These are phyloP conservation scores for Lucifuga dentata DNA, from an alignment of 2,113 vertebrate genomes.

Conservation along the genomic window DNA sequence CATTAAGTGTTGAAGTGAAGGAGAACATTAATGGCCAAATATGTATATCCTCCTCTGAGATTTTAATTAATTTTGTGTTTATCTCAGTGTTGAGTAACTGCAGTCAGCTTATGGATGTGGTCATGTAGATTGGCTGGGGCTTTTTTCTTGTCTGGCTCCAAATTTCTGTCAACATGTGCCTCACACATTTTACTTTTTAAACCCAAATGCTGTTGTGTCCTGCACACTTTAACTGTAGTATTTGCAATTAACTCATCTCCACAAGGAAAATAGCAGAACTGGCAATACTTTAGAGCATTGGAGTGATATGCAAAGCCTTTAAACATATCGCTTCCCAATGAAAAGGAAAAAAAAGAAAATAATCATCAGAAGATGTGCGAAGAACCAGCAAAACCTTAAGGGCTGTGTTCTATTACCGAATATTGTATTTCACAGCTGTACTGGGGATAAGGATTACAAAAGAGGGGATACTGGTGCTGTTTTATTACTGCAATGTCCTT, in stretches of 20 bases:
- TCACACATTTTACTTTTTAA: slow-evolving; percentile 69
- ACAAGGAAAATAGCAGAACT: slow-evolving; percentile 61
- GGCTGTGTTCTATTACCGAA: slow-evolving; percentile 51
- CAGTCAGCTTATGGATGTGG: slow-evolving; percentile 40
- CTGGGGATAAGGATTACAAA: too few relatives aligned
- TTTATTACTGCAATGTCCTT: slow-evolving; percentile 16
- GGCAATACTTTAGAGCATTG: slow-evolving; percentile 67
- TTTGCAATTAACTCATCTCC: slow-evolving; percentile 73
- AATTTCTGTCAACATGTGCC: slow-evolving; percentile 67
- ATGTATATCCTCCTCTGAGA: slow-evolving; percentile 37
- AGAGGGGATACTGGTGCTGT: slow-evolving; percentile 12
- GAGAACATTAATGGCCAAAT: slow-evolving; percentile 44
- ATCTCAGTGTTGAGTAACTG: slow-evolving; percentile 42
- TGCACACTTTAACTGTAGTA: slow-evolving; percentile 57
- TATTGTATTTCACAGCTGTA: not conserved
- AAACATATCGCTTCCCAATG: slow-evolving; percentile 49
- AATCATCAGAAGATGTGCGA: slow-evolving; percentile 78
- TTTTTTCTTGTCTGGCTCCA: slow-evolving; percentile 43
- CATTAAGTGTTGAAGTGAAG: slow-evolving; percentile 41
- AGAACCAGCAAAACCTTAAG: slow-evolving; percentile 33
- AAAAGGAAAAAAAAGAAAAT: slow-evolving; percentile 40
- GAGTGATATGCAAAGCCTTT: slow-evolving; percentile 30
- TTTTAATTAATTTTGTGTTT: slow-evolving; percentile 67
- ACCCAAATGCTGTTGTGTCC: slow-evolving; percentile 48
- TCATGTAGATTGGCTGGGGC: slow-evolving; percentile 39